Base-by-base conservation (phyloP, 2,888 invertebrate species). In the Hydriomena furcata region DNA sequence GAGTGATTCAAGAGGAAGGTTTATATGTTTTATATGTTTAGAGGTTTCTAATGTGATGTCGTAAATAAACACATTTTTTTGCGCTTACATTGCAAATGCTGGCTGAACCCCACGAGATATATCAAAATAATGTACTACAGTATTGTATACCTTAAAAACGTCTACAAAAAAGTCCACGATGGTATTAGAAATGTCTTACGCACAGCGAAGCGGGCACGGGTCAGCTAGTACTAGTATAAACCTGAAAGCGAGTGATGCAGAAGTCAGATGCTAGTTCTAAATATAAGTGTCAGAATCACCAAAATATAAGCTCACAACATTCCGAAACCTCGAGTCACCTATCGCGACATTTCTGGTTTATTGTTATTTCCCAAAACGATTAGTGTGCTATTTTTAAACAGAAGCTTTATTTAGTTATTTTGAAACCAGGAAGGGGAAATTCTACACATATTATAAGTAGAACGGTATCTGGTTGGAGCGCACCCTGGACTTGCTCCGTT, bases 371-470 rank as follows among this genome's bases (percentile, higher is more conserved):
- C 78, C 75, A 64, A 74, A 75, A 72, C 71, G 79, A 84, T 83
- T 79, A 77, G 66, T 57, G 63, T 67, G 55, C 82, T 82, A 82
- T 82, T 84, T 82, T 76, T 74, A 78, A 68, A 74, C 63, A 64
- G 66, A 68, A 69, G 79, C 81, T 83, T 66, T 69, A 81, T 83
- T 82, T 80, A 79, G 75, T 75, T 82, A 83, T 84, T 86, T 86
- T 83, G 71, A 81, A 82, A 80, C 64, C 76, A 78, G 82, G 83
- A 84, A 82, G 82, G 82, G 83, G 82, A 79, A 79, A 78, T 77
- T 77, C 73, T 76, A 75, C 61, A 73, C 76, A 78, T 80, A 81
- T 78, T 82, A 78, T 73, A 74, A 75, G 74, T 68, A 52, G 65
- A 66, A 68, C 66, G 65, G 68, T 71, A 63, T 66, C 66, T 64